Evolutionary conservation across 2,888 invertebrate genomes (phyloP).

Genomic region (Incurvaria masculella): DNA sequence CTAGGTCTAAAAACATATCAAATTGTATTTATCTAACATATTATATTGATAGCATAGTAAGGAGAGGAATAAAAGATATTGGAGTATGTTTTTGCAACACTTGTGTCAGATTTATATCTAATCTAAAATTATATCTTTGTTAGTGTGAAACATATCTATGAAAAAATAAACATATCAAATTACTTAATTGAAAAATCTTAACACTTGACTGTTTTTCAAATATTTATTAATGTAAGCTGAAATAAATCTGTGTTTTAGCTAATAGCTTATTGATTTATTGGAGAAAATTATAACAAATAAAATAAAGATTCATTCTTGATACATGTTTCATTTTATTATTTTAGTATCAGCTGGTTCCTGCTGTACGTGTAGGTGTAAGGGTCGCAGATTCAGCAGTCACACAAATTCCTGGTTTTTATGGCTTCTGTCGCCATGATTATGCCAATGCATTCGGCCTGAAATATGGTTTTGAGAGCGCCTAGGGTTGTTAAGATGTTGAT

Average conservation of each 20-base stretch:
- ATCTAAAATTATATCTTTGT: constrained; percentile 12
- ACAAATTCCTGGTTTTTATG: no score
- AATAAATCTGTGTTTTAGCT: not conserved
- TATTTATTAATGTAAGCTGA: not conserved
- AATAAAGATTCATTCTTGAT: not conserved
- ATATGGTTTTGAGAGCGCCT: no score
- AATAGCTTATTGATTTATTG: not conserved
- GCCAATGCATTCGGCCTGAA: no score
- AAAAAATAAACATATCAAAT: constrained; percentile 11
- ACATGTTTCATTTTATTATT: not conserved
- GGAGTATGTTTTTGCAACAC: not conserved
- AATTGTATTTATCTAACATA: no score
- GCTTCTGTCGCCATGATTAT: no score
- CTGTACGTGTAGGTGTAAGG: no score
- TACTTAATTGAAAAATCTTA: constrained; percentile 2
- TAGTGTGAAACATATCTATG: constrained; percentile 9
- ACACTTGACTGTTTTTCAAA: not conserved
- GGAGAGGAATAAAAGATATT: no score
- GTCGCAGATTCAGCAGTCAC: no score
- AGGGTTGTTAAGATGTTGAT: no score
- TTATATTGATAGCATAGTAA: no score
- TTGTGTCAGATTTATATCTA: not conserved
- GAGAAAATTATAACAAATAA: not conserved
- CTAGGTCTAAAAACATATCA: not conserved
- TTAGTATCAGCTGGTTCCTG: no score